phyloP scores from a whole-genome alignment of 1,140 invertebrate genomes.

The Maconellicoccus hirsutus region DNA sequence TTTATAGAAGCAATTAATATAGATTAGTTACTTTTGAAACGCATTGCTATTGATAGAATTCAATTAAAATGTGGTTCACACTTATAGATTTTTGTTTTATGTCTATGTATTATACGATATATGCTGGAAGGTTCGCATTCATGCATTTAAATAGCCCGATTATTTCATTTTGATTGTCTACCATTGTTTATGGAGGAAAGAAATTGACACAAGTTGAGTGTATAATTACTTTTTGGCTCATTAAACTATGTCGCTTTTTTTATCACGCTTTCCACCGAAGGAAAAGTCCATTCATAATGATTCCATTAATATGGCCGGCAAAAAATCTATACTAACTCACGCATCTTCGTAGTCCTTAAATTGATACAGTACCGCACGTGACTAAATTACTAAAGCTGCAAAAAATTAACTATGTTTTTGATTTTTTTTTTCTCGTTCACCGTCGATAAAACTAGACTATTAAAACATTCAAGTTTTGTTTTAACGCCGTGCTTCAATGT shows the following conservation, averaged over 20 bases:
- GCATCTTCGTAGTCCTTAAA: not conserved
- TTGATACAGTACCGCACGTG: not conserved
- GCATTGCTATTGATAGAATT: not conserved
- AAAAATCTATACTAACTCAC: not conserved
- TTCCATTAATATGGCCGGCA: not conserved
- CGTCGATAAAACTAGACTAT: not conserved
- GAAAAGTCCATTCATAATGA: not conserved
- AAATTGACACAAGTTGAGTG: not conserved
- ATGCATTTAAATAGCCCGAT: not conserved
- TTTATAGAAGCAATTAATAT: conserved; percentile 10
- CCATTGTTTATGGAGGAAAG: not conserved
- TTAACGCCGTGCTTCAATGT: not conserved
- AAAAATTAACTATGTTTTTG: not conserved
- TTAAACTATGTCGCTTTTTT: not conserved
- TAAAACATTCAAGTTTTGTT: not conserved
- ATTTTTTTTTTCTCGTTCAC: not conserved
- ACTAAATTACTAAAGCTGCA: not conserved
- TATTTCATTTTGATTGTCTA: not conserved
- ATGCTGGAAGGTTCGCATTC: not conserved
- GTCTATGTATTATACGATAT: not conserved
- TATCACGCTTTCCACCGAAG: too few relatives aligned
- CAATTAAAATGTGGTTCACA: too few relatives aligned
- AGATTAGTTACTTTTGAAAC: not conserved
- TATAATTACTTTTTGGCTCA: not conserved
- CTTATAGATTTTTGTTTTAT: too few relatives aligned